Base-by-base conservation (phyloP, 2,797 vertebrate species). In the Helicolenus hilgendorfi region DNA sequence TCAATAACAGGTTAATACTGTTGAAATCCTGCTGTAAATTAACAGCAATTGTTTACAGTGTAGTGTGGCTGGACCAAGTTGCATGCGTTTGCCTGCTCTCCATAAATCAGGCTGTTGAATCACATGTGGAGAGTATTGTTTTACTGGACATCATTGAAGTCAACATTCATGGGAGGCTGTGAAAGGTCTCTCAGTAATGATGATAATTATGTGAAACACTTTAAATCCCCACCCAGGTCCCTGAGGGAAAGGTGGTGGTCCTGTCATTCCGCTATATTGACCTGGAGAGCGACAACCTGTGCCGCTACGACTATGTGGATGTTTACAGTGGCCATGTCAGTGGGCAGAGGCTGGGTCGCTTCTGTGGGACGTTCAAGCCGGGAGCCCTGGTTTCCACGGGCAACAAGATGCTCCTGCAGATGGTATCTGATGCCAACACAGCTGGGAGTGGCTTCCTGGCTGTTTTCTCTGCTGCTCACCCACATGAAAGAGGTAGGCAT, bases 371-470 rank as follows among this genome's bases (percentile, higher is more conserved):
- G 0, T 98, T 98, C 91, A 98, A 98, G 77, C 99, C 99, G 0
- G 99, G 99, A 0, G 98, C 98, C 41, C 97, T 99, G 2, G 98
- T 99, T 62, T 98, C 99, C 94, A 98, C 96, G 2, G 96, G 97
- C 95, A 99, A 99, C 96, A 99, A 99, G 97, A 99, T 99, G 99
- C 93, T 99, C 91, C 96, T 99, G 79, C 98, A 99, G 95, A 99
- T 99, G 99, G 96, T 99, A 79, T 99, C 99, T 0, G 99, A 99
- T 35, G 99, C 98, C 90, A 99, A 99, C 89, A 99, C 99, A 0
- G 99, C 98, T 35, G 99, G 99, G 67, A 99, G 98, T 56, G 99
- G 99, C 78, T 99, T 99, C 94, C 96, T 99, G 91, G 98, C 98
- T 0, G 98, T 98, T 92, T 99, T 98, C 95, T 98, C 98, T n/a